Evolutionary conservation across 1,140 invertebrate species (phyloP).

Genomic region (Drosophila bifasciata): DNA sequence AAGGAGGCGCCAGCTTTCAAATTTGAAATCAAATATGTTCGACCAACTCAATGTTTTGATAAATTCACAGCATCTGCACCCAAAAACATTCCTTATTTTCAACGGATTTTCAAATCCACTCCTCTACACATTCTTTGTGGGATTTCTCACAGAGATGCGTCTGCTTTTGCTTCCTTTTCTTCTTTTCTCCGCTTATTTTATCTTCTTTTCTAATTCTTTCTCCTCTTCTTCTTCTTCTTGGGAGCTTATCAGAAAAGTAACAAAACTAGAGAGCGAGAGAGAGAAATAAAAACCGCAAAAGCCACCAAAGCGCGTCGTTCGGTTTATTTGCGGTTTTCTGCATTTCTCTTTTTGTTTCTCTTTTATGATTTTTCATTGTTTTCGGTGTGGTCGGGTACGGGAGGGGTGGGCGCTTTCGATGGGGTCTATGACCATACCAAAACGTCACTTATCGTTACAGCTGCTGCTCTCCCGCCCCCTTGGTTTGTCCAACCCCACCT

Average conservation of each 20-base stretch:
- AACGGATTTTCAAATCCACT: no score
- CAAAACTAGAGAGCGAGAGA: conserved; percentile 2
- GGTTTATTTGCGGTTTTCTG: conserved; percentile 68
- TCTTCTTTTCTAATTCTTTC: not conserved
- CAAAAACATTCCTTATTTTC: no score
- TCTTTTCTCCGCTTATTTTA: not conserved
- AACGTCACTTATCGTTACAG: conserved; percentile 60
- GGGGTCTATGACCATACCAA: conserved; percentile 68
- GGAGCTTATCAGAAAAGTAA: conserved; percentile 36
- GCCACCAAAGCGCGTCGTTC: conserved; percentile 70
- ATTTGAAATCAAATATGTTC: not conserved
- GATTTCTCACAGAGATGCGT: not conserved
- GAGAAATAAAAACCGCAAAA: conserved; percentile 52
- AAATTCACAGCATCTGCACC: not conserved
- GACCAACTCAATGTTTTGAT: not conserved
- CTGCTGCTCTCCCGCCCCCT: not conserved
- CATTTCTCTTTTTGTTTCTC: conserved; percentile 46
- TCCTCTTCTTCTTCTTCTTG: not conserved
- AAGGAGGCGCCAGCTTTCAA: not conserved
- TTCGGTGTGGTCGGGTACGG: conserved; percentile 2
- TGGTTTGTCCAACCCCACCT: no score
- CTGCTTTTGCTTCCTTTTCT: not conserved
- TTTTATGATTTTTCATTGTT: conserved; percentile 48
- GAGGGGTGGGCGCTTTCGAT: not conserved
- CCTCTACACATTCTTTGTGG: conserved; percentile 4